Base-by-base conservation (phyloP, 1,140 invertebrate genomes). In the Marisa cornuarietis region DNA sequence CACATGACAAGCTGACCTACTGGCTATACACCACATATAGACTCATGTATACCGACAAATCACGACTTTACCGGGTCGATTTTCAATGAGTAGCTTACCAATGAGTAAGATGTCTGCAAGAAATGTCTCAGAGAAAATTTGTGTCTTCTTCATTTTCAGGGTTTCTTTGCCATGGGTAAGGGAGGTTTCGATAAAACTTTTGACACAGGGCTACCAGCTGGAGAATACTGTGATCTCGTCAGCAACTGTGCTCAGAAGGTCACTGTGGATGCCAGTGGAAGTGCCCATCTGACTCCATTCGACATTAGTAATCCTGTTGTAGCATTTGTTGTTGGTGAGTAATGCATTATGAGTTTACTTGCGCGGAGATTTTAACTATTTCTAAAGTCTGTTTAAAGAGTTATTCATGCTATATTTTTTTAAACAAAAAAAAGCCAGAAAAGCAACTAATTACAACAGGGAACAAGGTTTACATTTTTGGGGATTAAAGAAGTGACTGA, bases 171-270 rank as follows among this genome's bases (percentile, higher is more conserved):
- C 18, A 88, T 91, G 84, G 83, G 87, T 26, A 85, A 86, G 24
- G 79, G 84, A 65, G 85, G 86, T 0, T 86, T 86, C 80, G 85
- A 87, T 74, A 76, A 62, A 4, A 84, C 77, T 26, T 73, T 76
- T 16, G 54, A 90, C 58, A 80, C 85, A 90, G 95, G 95, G 63
- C 89, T 98, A 22, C 93, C 95, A 0, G 91, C 94, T 83, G 96
- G 96, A 9, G 91, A 83, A 1, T 98, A 98, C 88, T 98, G 96
- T 89, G 96, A 98, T 86, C 92, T 98, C 0, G 96, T 97, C 74
- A 94, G 94, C 20, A 96, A 96, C 42, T 91, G 90, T 68, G 95
- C 95, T n/a, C 95, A 94, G 85, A 91, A 91, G 0, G 90, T 97
- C 0, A 91, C 82, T 0, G 95, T 97, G 3, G 93, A 92, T 24